A percentile compares a stretch with the other conserved stretches of the same genome.
These are phyloP conservation scores for Colletes collaris DNA, from an alignment of 2,888 invertebrate genomes.

Conservation along the genomic window DNA sequence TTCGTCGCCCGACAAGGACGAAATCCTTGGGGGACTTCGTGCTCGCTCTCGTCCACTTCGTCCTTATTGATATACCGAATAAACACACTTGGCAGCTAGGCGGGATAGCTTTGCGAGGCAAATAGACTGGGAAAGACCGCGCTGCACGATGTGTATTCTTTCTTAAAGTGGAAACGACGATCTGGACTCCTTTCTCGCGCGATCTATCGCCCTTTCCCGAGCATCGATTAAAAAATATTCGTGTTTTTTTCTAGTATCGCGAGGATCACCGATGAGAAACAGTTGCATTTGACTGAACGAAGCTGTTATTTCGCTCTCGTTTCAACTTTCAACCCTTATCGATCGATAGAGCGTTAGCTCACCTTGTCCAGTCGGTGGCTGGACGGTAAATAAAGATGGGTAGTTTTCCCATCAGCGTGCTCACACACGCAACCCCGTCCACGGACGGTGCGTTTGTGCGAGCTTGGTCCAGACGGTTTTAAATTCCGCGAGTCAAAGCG, in stretches of 20 bases:
- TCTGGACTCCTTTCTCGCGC: neutral
- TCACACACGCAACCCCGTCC: slow-evolving; percentile 31
- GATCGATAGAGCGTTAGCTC: slow-evolving; percentile 56
- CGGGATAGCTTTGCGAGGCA: slow-evolving; percentile 69
- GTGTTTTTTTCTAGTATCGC: no score
- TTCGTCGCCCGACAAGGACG: slow-evolving; percentile 42
- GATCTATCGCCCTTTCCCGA: no score
- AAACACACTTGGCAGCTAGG: slow-evolving; percentile 72
- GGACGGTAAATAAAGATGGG: slow-evolving; percentile 75
- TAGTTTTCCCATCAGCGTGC: slow-evolving; percentile 64
- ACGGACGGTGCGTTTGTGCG: slow-evolving; percentile 11
- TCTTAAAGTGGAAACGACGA: slow-evolving; percentile 45
- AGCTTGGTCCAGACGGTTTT: slow-evolving; percentile 73
- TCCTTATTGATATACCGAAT: slow-evolving; percentile 78
- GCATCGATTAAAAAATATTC: no score
- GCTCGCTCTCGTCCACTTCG: slow-evolving; percentile 60
- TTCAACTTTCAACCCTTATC: slow-evolving; percentile 65
- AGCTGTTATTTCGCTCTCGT: slow-evolving; percentile 32
- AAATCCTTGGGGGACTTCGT: slow-evolving; percentile 64
- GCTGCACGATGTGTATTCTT: slow-evolving; percentile 32
- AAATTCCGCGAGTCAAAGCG: slow-evolving; percentile 83
- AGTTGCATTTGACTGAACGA: no score
- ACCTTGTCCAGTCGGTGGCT: slow-evolving; percentile 54
- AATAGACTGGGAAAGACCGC: slow-evolving; percentile 57
- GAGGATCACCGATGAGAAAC: no score